Evolutionary conservation across 2,888 invertebrate species (phyloP), one percentile per base, ranked within the genome.

Genomic region (Congeria kusceri): DNA sequence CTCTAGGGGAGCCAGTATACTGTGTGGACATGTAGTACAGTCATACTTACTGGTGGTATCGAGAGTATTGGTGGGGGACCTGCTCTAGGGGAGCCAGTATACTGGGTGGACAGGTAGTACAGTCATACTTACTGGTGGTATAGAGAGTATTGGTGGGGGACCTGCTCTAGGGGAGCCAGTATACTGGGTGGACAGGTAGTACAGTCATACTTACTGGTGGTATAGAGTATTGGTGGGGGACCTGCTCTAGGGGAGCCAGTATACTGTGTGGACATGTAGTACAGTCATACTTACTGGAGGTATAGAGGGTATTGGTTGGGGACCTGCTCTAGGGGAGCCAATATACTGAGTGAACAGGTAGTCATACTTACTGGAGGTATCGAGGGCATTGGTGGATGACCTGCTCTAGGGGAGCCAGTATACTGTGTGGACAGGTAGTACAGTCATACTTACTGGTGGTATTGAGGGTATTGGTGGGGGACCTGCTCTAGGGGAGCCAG

Each of bases 51-150:
- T 32, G 89, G 89, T 27, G 88, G 88, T 28, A 87, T 75, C 27
- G 85, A 77, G 1, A 88, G 89, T 49, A 89, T 84, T 0, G 89
- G 89, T 11, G 89, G 89, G 3, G 89, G 89, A 29, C 84, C 84
- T n/a, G 79, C 84, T 27, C 86, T 64, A 9, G 86, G 87, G 13
- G 86, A 86, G 53, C 74, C 69, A 9, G 83, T 63, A n/a, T n/a
- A n/a, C n/a, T n/a, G n/a, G n/a, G n/a, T n/a, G n/a, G n/a, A n/a
- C n/a, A n/a, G n/a, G n/a, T n/a, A n/a, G 32, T 4, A 7, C 32
- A 4, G 4, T 4, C 9, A 32, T 32, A 32, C 32, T 32, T 32
- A 32, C 32, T 32, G 32, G 32, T 32, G 32, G 32, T n/a, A 32
- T 9, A 32, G 9, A 32, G 32, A 9, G 32, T 32, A n/a, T 18